Base-by-base conservation (phyloP, 2,888 invertebrate species). In the Quadriops clusia region DNA sequence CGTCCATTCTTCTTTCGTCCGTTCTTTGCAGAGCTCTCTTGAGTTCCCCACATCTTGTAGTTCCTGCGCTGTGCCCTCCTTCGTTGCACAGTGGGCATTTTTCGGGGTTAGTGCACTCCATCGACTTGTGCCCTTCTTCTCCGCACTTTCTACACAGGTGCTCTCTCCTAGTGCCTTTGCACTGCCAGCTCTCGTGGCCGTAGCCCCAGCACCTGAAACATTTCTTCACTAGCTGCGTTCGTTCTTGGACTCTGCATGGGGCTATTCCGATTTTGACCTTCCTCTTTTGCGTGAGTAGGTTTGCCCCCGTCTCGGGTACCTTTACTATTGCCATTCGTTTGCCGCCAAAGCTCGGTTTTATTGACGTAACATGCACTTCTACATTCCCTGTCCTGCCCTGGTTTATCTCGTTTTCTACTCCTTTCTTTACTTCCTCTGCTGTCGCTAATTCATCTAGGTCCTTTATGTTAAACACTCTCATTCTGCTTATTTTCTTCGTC, bases 401-500 rank as follows among this genome's bases (percentile, higher is more conserved):
- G n/a, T n/a, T n/a, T n/a, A n/a, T n/a, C n/a, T n/a, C n/a, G 12
- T 24, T 3, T 4, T 3, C 8, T 10, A 29, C 10, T 4, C 17
- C 30, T 22, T 32, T 27, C n/a, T 5, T 28, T 3, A 39, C 23
- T 8, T 38, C 30, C 11, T 30, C 27, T 3, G 17, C 29, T 3
- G 30, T 30, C 2, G 37, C 30, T 6, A 34, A 10, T 14, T 30
- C 37, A 10, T 38, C 33, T 11, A 38, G 10, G 16, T 25, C 34
- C 15, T 38, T 38, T 6, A 38, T 17, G 28, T 38, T 36, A 9
- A 38, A 14, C 3, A 30, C 30, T 7, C 7, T 30, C 11, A 7
- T 32, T 5, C 11, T 30, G 5, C 6, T 7, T 6, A 11, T 13
- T 7, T n/a, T 6, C 6, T 6, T 7, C 7, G 27, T 18, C 7